A percentile compares a stretch with the other conserved stretches of the same genome.
Evolutionary conservation across 2,888 invertebrate species (phyloP).

Genomic region (Spicauda simplicius): DNA sequence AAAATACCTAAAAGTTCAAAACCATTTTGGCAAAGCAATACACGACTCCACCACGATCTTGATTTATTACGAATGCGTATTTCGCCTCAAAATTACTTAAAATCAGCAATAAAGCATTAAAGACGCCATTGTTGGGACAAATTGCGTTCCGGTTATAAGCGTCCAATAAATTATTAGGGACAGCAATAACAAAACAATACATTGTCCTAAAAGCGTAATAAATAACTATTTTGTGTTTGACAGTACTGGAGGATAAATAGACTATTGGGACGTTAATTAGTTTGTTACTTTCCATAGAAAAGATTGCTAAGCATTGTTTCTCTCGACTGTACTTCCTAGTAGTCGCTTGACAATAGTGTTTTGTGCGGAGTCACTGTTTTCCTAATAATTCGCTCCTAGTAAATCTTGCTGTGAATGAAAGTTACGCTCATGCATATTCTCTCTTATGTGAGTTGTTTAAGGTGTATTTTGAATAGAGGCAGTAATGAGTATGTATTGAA

Average conservation of each 20-base stretch:
- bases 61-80: not conserved
- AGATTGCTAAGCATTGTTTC: conserved; percentile 37
- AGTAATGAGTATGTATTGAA: not conserved
- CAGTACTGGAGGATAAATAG: conserved; percentile 29
- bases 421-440: conserved; percentile 1
- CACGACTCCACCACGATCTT: no score
- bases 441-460: conserved; percentile 6
- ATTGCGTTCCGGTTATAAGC: conserved; percentile 34
- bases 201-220: conserved; percentile 29
- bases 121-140: conserved; percentile 15
- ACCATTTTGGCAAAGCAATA: no score
- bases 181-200: conserved; percentile 35
- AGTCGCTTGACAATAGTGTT: conserved; percentile 32
- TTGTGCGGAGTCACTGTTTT: conserved; percentile 36
- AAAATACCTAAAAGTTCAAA: no score
- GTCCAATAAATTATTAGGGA: conserved; percentile 29
- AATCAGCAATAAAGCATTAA: conserved; percentile 6
- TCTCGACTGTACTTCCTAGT: conserved; percentile 42
- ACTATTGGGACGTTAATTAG: conserved; percentile 34
- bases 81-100: conserved; percentile 1
- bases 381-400: conserved; percentile 34
- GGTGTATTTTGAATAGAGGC: not conserved
- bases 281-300: conserved; percentile 35
- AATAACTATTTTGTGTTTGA: conserved; percentile 33
- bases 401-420: conserved; percentile 32